Conservation (phyloP, 2,888 invertebrate genomes). For the Rhagium mordax region DNA sequence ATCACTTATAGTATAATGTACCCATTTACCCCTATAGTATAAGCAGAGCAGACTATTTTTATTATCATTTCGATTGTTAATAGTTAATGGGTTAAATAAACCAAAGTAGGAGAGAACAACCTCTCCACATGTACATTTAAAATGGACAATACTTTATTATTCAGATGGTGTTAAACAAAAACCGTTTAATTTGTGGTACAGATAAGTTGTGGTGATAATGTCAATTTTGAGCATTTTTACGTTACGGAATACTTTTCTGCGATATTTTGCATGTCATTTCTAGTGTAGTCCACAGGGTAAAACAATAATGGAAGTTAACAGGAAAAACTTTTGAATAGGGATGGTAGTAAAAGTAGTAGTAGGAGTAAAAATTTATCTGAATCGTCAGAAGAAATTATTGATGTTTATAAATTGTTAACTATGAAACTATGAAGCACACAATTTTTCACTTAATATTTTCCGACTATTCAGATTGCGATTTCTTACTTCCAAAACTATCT, state of each 20-base stretch:
- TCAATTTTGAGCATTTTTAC: neutral
- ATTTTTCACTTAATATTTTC: too few species aligned
- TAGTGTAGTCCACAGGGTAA: neutral
- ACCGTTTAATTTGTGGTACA: constrained; percentile 21
- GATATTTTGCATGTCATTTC: neutral
- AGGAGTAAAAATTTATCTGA: too few species aligned
- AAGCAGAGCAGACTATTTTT: constrained; percentile 69
- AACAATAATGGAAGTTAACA: neutral
- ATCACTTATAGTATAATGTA: constrained; percentile 60
- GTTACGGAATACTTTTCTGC: neutral
- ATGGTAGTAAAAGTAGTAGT: too few species aligned
- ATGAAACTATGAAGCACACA: too few species aligned
- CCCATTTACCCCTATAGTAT: constrained; percentile 63
- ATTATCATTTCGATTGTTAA: constrained; percentile 62
- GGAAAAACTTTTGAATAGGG: neutral
- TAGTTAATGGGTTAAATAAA: constrained; percentile 53
- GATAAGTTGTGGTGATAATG: neutral
- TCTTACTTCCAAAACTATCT: too few species aligned
- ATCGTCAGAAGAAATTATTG: too few species aligned
- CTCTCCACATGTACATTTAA: constrained; percentile 53
- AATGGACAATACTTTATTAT: constrained; percentile 52
- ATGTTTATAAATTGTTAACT: too few species aligned
- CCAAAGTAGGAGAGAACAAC: constrained; percentile 55
- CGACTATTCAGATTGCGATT: too few species aligned
- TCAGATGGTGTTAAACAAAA: constrained; percentile 33